Conservation (phyloP, 2,888 invertebrate genomes). For the Drosophila ezoana region DNA sequence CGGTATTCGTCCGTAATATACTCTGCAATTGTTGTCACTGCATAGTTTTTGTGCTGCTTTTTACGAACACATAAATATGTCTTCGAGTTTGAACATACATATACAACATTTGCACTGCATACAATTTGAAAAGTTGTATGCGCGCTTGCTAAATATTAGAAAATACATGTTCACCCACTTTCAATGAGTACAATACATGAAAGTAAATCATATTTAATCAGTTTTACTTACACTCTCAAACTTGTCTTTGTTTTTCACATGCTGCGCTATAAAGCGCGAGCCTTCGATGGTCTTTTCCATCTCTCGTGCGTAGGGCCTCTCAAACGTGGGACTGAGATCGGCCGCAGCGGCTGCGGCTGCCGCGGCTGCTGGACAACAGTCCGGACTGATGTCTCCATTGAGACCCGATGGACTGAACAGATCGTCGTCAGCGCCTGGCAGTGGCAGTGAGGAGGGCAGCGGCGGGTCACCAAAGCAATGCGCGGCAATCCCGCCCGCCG, state of each 20-base stretch:
- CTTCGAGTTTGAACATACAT: too few relatives aligned
- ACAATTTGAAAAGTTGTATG: too few relatives aligned
- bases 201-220: too few relatives aligned
- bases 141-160: too few relatives aligned
- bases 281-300: slow-evolving; percentile 97
- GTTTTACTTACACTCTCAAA: slow-evolving; percentile 94
- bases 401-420: slow-evolving; percentile 90
- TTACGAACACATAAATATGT: too few relatives aligned
- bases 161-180: too few relatives aligned
- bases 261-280: slow-evolving; percentile 97
- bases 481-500: slow-evolving; percentile 87
- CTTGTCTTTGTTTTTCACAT: slow-evolving; percentile 97
- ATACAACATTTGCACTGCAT: too few relatives aligned
- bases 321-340: slow-evolving; percentile 91
- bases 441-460: slow-evolving; percentile 88
- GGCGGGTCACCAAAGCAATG: slow-evolving; percentile 89
- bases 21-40: too few relatives aligned
- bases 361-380: slow-evolving; percentile 85
- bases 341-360: slow-evolving; percentile 65
- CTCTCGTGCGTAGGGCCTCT: slow-evolving; percentile 92
- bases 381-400: slow-evolving; percentile 86
- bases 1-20: background rate
- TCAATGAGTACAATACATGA: too few relatives aligned
- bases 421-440: slow-evolving; percentile 93
- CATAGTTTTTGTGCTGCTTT: too few relatives aligned